Percentiles rank a stretch among this genome's conserved stretches.
Conservation (phyloP, 2,888 invertebrate genomes). For the Tryphoninae sp. region DNA sequence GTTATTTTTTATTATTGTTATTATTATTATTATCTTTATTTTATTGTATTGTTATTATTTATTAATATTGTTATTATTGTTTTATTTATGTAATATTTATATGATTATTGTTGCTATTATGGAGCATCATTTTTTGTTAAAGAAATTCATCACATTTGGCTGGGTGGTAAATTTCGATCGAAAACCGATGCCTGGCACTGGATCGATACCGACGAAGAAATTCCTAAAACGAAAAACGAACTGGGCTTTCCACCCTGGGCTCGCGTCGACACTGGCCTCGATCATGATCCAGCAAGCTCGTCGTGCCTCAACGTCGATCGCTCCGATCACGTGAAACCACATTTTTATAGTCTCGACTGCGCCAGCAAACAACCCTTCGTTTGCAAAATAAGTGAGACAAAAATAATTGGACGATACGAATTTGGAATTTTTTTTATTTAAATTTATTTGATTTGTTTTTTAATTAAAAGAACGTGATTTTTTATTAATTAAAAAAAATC, state of each 20-base stretch:
- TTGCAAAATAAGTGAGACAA: constrained; percentile 75
- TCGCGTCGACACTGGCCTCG: constrained; percentile 74
- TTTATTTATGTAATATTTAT: too few relatives aligned
- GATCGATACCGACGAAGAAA: constrained; percentile 64
- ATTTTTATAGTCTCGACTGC: constrained; percentile 83
- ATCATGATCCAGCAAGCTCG: constrained; percentile 81
- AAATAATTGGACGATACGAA: too few relatives aligned
- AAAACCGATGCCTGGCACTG: constrained; percentile 67
- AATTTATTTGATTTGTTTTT: too few relatives aligned
- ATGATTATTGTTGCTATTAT: neutral
- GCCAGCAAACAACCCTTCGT: constrained; percentile 83
- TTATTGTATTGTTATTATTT: neutral
- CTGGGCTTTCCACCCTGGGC: constrained; percentile 82
- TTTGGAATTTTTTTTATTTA: too few relatives aligned
- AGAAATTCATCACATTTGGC: constrained; percentile 71
- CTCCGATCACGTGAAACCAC: constrained; percentile 82
- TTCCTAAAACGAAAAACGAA: constrained; percentile 57
- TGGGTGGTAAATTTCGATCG: constrained; percentile 65
- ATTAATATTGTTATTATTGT: neutral
- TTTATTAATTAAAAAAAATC: too few relatives aligned
- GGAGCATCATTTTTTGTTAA: neutral
- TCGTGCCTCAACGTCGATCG: constrained; percentile 83
- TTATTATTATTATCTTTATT: neutral
- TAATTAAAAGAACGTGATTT: too few relatives aligned
- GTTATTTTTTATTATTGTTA: too few relatives aligned